A percentile compares a stretch with the other conserved stretches of the same genome.
These are phyloP conservation scores for Himalopsyche anomala DNA, from an alignment of 2,888 invertebrate genomes.

Conservation along the genomic window DNA sequence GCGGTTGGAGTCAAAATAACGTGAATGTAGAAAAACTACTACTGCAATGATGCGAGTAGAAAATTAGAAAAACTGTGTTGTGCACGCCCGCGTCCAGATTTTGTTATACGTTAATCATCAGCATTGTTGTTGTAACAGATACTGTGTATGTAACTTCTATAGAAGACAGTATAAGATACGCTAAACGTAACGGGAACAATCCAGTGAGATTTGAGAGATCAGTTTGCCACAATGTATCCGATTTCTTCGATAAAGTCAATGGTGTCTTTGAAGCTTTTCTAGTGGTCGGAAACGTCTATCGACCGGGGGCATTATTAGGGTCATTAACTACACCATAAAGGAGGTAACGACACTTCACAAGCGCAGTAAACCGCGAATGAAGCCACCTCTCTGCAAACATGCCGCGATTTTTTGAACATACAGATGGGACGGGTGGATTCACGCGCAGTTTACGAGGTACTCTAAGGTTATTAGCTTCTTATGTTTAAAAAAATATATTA, in stretches of 20 bases:
- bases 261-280: slow-evolving; percentile 1
- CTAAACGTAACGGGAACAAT: neutral
- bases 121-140: neutral
- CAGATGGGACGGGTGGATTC: too few relatives aligned
- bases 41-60: too few relatives aligned
- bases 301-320: slow-evolving; percentile 50
- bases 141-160: neutral
- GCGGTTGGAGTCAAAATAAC: too few relatives aligned
- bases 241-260: slow-evolving; percentile 41
- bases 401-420: neutral
- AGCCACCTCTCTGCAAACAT: slow-evolving; percentile 26
- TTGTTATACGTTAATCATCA: neutral
- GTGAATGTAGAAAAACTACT: too few relatives aligned
- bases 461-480: too few relatives aligned
- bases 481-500: too few relatives aligned
- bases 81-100: neutral
- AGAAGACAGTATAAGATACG: neutral
- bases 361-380: slow-evolving; percentile 51
- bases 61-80: too few relatives aligned
- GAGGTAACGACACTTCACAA: slow-evolving; percentile 53
- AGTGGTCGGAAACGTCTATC: slow-evolving; percentile 8
- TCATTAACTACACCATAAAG: slow-evolving; percentile 60
- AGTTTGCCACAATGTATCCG: slow-evolving; percentile 39
- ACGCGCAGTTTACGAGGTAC: too few relatives aligned
- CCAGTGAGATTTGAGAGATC: neutral